Conservation (phyloP, 2,113 vertebrate genomes). For the Bolborhynchus lineola region DNA sequence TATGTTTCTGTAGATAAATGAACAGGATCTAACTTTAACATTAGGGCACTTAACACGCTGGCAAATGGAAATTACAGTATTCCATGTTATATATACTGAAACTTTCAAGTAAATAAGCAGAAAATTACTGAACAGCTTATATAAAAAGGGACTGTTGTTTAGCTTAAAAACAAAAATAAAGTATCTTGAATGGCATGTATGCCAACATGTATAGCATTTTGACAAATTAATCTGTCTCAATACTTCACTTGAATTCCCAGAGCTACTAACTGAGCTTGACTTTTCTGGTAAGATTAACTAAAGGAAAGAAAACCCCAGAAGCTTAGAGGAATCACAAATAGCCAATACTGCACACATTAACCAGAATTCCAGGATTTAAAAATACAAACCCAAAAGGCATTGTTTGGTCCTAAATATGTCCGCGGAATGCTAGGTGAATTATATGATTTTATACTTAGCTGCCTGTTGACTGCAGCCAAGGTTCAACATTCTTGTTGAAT, state of each 20-base stretch:
- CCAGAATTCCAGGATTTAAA: background rate
- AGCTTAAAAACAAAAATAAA: background rate
- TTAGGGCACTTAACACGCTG: background rate
- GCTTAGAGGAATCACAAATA: background rate
- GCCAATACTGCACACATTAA: background rate
- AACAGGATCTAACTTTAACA: background rate
- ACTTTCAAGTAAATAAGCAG: background rate
- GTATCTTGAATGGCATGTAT: background rate
- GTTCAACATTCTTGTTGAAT: background rate
- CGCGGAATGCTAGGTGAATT: background rate
- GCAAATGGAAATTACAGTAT: background rate
- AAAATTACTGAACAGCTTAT: background rate
- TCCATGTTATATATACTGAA: background rate
- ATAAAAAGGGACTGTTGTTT: background rate
- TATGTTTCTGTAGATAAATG: background rate
- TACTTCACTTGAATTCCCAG: background rate
- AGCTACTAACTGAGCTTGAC: background rate
- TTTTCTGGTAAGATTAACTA: background rate
- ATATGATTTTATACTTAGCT: background rate
- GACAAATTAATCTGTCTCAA: background rate
- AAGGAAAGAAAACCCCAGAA: background rate
- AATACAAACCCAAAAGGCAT: background rate
- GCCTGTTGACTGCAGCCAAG: background rate
- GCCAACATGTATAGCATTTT: background rate
- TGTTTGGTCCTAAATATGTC: background rate